Conservation (phyloP, 2,888 invertebrate genomes). For the Willowsia nigromaculata region DNA sequence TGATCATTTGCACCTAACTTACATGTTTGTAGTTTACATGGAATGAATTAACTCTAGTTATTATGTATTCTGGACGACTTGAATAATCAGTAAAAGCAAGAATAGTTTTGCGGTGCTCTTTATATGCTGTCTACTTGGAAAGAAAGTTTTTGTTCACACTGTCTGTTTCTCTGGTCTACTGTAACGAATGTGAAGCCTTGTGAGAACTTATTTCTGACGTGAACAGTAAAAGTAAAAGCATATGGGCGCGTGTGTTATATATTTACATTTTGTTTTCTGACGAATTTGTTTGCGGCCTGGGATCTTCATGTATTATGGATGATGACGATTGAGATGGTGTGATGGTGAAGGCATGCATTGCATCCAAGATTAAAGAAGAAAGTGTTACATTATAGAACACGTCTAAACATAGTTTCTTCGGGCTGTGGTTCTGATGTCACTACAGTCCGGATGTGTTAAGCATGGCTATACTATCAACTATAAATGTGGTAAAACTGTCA, state of each 20-base stretch:
- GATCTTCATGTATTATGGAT: slow-evolving; percentile 57
- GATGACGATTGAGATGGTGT: slow-evolving; percentile 21
- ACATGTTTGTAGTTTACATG: background rate
- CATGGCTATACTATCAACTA: background rate
- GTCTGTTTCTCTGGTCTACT: background rate
- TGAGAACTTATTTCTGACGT: background rate
- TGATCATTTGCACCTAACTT: slow-evolving; percentile 43
- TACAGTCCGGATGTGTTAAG: no score
- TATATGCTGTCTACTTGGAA: background rate
- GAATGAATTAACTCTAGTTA: slow-evolving; percentile 37
- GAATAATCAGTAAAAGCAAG: slow-evolving; percentile 19
- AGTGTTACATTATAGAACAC: background rate
- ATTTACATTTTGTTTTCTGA: slow-evolving; percentile 33
- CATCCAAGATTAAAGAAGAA: slow-evolving; percentile 17
- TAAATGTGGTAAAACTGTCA: slow-evolving; percentile 29
- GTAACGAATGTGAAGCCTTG: background rate
- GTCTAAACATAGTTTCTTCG: no score
- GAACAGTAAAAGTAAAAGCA: background rate
- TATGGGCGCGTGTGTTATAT: background rate
- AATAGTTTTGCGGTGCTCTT: slow-evolving; percentile 18
- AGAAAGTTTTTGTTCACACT: background rate
- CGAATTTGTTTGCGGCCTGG: background rate
- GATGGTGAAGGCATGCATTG: slow-evolving; percentile 25
- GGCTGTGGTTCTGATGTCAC: no score
- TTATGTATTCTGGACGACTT: slow-evolving; percentile 42